A percentile compares a stretch with the other conserved stretches of the same genome.
Evolutionary conservation across 2,797 vertebrate species (phyloP).

Genomic region (Hirundo rustica): DNA sequence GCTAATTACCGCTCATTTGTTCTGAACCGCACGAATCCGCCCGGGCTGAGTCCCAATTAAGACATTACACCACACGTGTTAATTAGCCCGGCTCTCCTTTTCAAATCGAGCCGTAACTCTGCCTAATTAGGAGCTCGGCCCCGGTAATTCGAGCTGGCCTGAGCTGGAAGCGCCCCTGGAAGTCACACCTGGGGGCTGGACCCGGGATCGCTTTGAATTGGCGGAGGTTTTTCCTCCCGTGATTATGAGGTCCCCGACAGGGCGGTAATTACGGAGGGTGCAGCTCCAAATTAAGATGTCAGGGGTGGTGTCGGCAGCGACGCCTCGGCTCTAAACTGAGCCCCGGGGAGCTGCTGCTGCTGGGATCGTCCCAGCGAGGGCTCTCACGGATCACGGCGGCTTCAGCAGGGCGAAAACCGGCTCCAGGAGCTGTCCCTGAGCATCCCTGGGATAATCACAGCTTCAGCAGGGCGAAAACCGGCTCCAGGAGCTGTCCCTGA

Average conservation of each 20-base stretch:
- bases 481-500: no score
- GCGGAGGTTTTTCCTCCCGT: slow-evolving; percentile 51
- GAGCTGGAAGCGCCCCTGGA: slow-evolving; percentile 80
- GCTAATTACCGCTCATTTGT: slow-evolving; percentile 65
- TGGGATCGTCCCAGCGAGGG: background rate
- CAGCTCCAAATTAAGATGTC: slow-evolving; percentile 18
- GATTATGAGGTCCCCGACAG: slow-evolving; percentile 59
- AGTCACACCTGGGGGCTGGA: slow-evolving; percentile 78
- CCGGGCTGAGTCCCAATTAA: slow-evolving; percentile 85
- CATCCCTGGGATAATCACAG: no score
- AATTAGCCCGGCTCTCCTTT: slow-evolving; percentile 82
- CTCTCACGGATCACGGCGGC: background rate
- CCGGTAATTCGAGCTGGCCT: slow-evolving; percentile 67
- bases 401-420: background rate
- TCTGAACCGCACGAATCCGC: slow-evolving; percentile 58
- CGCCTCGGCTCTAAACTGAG: background rate
- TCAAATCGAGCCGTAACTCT: slow-evolving; percentile 84
- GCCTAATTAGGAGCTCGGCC: slow-evolving; percentile 83
- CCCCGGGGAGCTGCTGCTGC: background rate
- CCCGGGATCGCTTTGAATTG: slow-evolving; percentile 73
- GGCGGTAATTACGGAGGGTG: slow-evolving; percentile 64
- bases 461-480: no score
- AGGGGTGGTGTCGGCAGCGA: background rate
- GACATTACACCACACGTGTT: slow-evolving; percentile 87
- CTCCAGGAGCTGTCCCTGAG: no score